These are phyloP conservation scores for Ceyx cyanopectus DNA, from an alignment of 2,113 vertebrate genomes.

Conservation along the genomic window DNA sequence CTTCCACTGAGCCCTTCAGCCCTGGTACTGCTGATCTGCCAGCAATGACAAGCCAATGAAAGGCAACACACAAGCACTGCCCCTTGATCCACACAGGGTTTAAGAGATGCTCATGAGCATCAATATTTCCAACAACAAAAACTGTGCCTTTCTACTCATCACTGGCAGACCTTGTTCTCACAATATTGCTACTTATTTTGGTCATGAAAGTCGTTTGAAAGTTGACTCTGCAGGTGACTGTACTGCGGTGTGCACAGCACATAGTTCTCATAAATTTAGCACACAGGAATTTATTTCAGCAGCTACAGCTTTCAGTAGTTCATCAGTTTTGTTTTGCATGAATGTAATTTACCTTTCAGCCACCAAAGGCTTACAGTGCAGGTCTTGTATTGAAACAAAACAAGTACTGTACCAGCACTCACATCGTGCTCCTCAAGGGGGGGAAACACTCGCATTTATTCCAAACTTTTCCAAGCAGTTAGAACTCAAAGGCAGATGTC, in stretches of 20 bases:
- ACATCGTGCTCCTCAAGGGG: conserved; percentile 58
- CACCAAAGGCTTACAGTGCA: conserved; percentile 76
- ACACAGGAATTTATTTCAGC: conserved; percentile 75
- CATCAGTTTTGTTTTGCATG: conserved; percentile 75
- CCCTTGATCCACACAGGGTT: conserved; percentile 15
- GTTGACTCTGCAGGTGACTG: conserved; percentile 60
- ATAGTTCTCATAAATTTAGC: conserved; percentile 66
- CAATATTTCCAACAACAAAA: conserved; percentile 65
- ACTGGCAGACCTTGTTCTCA: conserved; percentile 46
- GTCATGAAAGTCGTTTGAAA: conserved; percentile 45
- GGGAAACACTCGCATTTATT: conserved; percentile 51
- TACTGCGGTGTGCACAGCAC: conserved; percentile 53
- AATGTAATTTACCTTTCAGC: conserved; percentile 75
- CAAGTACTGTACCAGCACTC: conserved; percentile 72
- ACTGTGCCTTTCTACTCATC: conserved; percentile 23
- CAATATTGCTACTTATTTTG: conserved; percentile 47
- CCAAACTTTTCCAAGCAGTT: conserved; percentile 74
- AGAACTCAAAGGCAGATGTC: conserved; percentile 50
- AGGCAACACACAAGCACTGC: conserved; percentile 5
- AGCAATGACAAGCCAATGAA: conserved; percentile 33
- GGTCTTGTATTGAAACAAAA: conserved; percentile 81
- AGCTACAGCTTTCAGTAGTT: conserved; percentile 74
- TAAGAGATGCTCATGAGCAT: conserved; percentile 14
- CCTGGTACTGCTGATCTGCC: neutral
- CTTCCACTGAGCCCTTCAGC: neutral